Evolutionary conservation across 2,888 invertebrate genomes (phyloP).

Genomic region (Luperina nickerlii): DNA sequence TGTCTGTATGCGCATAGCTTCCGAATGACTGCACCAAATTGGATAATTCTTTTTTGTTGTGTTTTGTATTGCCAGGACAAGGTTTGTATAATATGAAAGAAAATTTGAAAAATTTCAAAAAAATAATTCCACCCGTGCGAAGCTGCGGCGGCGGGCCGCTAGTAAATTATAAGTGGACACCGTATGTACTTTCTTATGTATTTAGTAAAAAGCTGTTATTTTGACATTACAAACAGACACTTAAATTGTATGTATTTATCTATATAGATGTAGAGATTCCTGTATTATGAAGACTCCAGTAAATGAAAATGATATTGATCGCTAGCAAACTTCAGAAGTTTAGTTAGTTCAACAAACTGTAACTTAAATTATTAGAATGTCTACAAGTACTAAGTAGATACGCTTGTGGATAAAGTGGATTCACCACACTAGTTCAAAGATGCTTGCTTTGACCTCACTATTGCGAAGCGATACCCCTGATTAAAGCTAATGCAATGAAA

Average conservation of each 20-base stretch:
- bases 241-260: too few relatives aligned
- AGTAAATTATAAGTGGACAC: too few relatives aligned
- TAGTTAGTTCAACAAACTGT: background rate
- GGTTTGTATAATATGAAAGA: too few relatives aligned
- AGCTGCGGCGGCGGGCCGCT: too few relatives aligned
- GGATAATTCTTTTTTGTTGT: too few relatives aligned
- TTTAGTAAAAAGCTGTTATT: background rate
- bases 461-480: background rate
- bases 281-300: background rate
- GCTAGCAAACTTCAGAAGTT: background rate
- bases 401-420: background rate
- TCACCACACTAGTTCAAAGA: background rate
- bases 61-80: too few relatives aligned
- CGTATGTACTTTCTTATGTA: background rate
- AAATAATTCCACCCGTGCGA: too few relatives aligned
- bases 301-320: background rate
- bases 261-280: background rate
- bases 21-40: too few relatives aligned
- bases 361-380: background rate
- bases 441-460: background rate
- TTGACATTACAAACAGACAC: too few relatives aligned
- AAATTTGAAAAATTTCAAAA: too few relatives aligned
- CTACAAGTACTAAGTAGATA: background rate
- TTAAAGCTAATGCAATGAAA: background rate
- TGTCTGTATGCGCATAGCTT: too few relatives aligned